Evolutionary conservation across 2,113 vertebrate species (phyloP), one percentile per base, ranked within the genome.

Genomic region (Sebastes fasciatus): DNA sequence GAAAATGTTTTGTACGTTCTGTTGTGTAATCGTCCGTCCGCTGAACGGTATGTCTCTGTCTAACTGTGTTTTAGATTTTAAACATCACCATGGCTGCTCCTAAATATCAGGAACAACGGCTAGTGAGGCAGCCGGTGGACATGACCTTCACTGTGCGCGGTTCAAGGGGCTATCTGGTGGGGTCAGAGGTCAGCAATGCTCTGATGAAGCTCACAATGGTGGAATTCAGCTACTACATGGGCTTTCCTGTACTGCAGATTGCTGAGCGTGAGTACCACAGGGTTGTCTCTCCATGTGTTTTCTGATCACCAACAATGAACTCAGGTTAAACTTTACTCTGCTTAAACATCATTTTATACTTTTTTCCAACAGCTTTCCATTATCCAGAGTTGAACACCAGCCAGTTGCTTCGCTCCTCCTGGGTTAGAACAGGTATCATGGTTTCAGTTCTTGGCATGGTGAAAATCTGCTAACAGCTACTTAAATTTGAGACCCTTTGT

Each of bases 181-280:
- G 98, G 1, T 97, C 97, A 0, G 96, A 97, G 88, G 96, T 99
- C 93, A 99, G 98, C 26, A 94, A 95, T 66, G 93, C 95, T 68
- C 94, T 99, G 58, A 93, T 97, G 86, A 96, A 96, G 86, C 93
- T 99, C 83, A 97, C 95, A 0, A 87, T 96, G 92, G 98, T 99
- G 88, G 98, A 99, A 84, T 99, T 98, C 95, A 99, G 98, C 92
- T 99, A 98, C 94, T 99, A 98, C 83, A 94, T 99, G 94, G 97
- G 97, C 34, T 99, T 96, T 85, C 98, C 98, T 0, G 97, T 98
- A n/a, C 95, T 97, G 76, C 97, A 99, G 91, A 96, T 99, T 0
- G 98, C 98, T 6, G 98, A 99, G 83, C 98, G 98, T 99, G 93
- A 98, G 98, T 98, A 76, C 21, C 10, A 8, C 40, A 0, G 0